Evolutionary conservation across 2,888 invertebrate genomes (phyloP).

Genomic region (Melanophora roralis): DNA sequence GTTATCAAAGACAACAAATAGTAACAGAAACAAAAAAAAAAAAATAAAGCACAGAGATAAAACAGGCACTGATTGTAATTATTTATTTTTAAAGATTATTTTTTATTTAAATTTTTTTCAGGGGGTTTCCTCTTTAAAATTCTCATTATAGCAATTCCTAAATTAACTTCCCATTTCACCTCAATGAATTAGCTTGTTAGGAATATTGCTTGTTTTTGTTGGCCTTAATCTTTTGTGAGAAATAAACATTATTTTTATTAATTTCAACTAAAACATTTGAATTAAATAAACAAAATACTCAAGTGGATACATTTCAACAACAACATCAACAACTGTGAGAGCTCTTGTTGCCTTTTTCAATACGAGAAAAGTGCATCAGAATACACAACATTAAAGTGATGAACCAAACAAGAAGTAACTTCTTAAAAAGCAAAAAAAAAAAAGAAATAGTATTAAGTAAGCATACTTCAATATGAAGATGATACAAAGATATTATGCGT

Average conservation of each 20-base stretch:
- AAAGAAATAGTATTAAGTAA: neutral
- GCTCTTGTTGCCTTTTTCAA: constrained; percentile 37
- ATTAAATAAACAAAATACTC: constrained; percentile 59
- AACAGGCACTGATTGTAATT: constrained; percentile 52
- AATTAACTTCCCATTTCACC: constrained; percentile 27
- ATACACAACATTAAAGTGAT: constrained; percentile 38
- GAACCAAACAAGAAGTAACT: constrained; percentile 41
- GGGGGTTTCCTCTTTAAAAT: neutral
- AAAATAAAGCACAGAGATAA: constrained; percentile 39
- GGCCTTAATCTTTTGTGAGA: constrained; percentile 32
- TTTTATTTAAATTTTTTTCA: neutral
- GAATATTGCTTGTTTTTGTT: neutral
- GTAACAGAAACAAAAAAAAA: constrained; percentile 6
- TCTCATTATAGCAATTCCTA: constrained; percentile 23
- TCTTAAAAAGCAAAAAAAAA: neutral
- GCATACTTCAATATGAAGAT: constrained; percentile 8
- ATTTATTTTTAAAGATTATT: neutral
- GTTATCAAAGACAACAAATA: constrained; percentile 1
- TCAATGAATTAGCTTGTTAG: constrained; percentile 1
- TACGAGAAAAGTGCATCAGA: constrained; percentile 53
- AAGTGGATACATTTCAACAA: constrained; percentile 56
- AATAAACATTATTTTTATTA: constrained; percentile 59
- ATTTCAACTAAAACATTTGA: constrained; percentile 61
- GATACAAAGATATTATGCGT: constrained; percentile 20
- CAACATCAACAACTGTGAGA: constrained; percentile 19